These are phyloP conservation scores for Tragelaphus scriptus DNA, from an alignment of 2,113 vertebrate species.

Conservation along the genomic window DNA sequence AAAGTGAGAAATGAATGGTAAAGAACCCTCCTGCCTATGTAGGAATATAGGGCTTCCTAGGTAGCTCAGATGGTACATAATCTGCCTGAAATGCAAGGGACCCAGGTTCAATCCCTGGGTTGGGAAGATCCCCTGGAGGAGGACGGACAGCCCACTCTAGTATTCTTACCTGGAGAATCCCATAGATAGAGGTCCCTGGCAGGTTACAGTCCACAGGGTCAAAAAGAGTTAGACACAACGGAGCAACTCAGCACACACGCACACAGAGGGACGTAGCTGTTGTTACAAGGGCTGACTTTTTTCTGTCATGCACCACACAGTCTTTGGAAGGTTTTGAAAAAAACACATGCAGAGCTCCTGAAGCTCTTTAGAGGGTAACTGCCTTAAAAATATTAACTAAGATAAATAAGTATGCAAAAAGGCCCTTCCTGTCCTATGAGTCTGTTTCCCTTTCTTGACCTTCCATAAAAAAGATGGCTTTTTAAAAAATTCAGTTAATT, in stretches of 20 bases:
- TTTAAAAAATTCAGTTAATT: not conserved
- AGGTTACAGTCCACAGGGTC: not conserved
- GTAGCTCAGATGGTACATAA: not conserved
- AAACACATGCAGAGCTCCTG: not conserved
- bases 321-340: constrained; percentile 3
- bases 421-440: not conserved
- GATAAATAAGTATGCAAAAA: constrained; percentile 24
- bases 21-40: not conserved
- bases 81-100: not conserved
- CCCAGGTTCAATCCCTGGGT: not conserved
- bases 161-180: not conserved
- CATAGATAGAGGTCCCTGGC: not conserved
- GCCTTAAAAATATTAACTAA: constrained; percentile 53
- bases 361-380: not conserved
- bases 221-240: not conserved
- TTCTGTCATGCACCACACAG: not conserved
- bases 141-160: not conserved
- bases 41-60: not conserved
- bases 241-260: not conserved
- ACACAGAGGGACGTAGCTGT: not conserved
- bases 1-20: not conserved
- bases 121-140: not conserved
- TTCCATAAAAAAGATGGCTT: not conserved
- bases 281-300: not conserved
- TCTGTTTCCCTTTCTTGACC: not conserved